Percentiles rank a stretch among this genome's conserved stretches.
Evolutionary conservation across 2,888 invertebrate species (phyloP).

Genomic region (Dasypogon diadema): DNA sequence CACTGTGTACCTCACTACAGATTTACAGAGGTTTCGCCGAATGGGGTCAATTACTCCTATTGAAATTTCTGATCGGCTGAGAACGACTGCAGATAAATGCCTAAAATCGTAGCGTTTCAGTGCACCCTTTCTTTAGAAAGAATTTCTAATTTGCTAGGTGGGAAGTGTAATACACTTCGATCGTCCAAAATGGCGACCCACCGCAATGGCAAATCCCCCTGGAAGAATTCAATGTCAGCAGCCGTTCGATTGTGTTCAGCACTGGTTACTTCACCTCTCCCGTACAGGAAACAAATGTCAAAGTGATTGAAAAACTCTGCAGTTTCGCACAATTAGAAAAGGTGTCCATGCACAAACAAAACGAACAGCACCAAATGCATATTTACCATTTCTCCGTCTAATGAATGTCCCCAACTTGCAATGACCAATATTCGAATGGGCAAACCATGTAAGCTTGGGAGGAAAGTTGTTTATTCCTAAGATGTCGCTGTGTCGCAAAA

Average conservation of each 20-base stretch:
- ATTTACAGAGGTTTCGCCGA: no score
- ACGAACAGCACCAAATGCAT: no score
- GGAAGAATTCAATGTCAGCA: constrained; percentile 36
- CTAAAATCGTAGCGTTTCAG: no score
- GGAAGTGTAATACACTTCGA: not conserved
- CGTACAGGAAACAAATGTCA: constrained; percentile 22
- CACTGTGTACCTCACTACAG: no score
- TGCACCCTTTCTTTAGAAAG: no score
- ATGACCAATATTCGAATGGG: not conserved
- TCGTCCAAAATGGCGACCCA: constrained; percentile 43
- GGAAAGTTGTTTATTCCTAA: constrained; percentile 33
- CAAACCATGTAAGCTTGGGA: constrained; percentile 3
- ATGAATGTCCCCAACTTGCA: constrained; percentile 6
- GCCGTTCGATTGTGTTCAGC: constrained; percentile 17
- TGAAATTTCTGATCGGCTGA: no score
- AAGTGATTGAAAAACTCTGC: no score
- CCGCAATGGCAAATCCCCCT: constrained; percentile 25
- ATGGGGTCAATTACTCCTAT: no score
- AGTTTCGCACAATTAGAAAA: no score
- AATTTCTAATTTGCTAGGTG: not conserved
- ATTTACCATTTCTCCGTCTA: constrained; percentile 34
- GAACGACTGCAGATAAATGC: no score
- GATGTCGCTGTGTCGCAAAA: constrained; percentile 18
- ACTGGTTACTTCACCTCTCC: not conserved
- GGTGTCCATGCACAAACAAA: no score